Evolutionary conservation across 1,140 invertebrate species (phyloP), one percentile per base, ranked within the genome.

Genomic region (Drosophila yakuba): DNA sequence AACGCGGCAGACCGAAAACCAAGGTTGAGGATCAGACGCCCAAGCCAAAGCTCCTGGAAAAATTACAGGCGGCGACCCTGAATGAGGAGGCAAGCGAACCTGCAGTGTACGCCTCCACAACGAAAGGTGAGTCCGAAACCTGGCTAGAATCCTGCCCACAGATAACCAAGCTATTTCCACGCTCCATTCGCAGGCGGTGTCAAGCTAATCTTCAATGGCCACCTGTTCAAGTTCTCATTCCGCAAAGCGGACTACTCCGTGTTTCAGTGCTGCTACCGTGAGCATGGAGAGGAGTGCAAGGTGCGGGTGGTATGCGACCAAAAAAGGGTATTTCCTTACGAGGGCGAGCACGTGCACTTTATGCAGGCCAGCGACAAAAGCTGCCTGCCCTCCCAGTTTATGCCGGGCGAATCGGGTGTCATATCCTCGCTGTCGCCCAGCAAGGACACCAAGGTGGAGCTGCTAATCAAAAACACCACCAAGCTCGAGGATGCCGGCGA

Each of bases 181-280:
- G 12, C 54, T 23, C 11, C 7, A 2, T 44, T 12, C 23, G 39
- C 61, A 89, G 84, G 91, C 66, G 91, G 90, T 5, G 90, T 92
- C 45, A 92, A 92, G 50, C 66, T 92, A 6, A 58, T 91, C 23
- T 90, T 83, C 20, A 78, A 91, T 20, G 91, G 91, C 6, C 91
- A 92, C 57, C 72, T 92, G 28, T 92, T 90, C 60, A 82, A 78
- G 63, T 92, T 89, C 38, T 89, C 80, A 51, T 92, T 90, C 71
- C 90, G 91, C 25, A 88, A 91, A 57, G 76, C 80, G 8, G 69
- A 89, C 32, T 92, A 61, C 25, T 90, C 89, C 6, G 86, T 92
- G n/a, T 92, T 91, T 68, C 91, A 92, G 44, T 92, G 91, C 76
- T 91, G 85, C 57, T 92, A 85, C 61, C 75, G 90, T 12, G 91